Percentiles rank a stretch among this genome's conserved stretches.
These are phyloP conservation scores for Diorhabda sublineata DNA, from an alignment of 1,140 invertebrate genomes.

Conservation along the genomic window DNA sequence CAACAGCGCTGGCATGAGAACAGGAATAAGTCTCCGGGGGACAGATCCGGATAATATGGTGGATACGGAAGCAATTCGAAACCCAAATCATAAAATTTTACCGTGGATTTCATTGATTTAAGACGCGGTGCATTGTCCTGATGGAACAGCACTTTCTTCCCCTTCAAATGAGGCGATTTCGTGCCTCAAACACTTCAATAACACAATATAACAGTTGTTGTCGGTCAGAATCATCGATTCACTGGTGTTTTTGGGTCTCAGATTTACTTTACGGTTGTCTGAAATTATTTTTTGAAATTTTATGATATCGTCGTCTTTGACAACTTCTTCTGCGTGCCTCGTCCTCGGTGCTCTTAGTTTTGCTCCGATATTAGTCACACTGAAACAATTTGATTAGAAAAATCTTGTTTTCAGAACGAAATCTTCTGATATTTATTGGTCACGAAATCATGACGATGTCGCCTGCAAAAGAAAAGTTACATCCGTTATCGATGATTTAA, in stretches of 20 bases:
- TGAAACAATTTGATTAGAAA: too few relatives aligned
- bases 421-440: too few relatives aligned
- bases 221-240: not conserved
- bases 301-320: not conserved
- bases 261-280: not conserved
- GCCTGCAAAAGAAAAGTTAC: too few relatives aligned
- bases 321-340: not conserved
- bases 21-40: too few relatives aligned
- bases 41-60: too few relatives aligned
- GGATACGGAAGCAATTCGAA: not conserved
- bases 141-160: not conserved
- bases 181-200: not conserved
- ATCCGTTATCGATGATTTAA: too few relatives aligned
- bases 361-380: too few relatives aligned
- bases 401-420: too few relatives aligned
- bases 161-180: not conserved
- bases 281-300: not conserved
- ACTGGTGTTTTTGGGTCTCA: not conserved
- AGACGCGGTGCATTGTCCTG: not conserved
- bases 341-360: not conserved
- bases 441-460: too few relatives aligned
- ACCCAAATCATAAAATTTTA: not conserved
- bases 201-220: not conserved
- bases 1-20: too few relatives aligned
- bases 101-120: not conserved